Percentiles rank a stretch among this genome's conserved stretches.
Conservation (phyloP, 2,888 invertebrate genomes). For the Rutpela maculata region DNA sequence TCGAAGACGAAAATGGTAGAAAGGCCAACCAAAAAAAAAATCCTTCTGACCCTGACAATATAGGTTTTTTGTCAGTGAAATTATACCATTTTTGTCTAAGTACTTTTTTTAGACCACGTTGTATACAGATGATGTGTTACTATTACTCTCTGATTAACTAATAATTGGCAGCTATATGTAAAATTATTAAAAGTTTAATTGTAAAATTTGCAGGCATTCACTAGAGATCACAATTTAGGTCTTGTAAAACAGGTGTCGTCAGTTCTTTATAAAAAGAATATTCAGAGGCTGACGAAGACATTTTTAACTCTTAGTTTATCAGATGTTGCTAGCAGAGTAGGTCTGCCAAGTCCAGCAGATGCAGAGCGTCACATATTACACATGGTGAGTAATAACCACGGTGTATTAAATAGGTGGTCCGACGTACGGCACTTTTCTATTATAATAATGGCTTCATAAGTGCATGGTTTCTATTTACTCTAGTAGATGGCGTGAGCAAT, state of each 20-base stretch:
- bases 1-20: no score
- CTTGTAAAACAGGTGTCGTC: constrained; percentile 90
- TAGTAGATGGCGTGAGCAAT: no score
- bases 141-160: neutral
- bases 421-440: no score
- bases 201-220: constrained; percentile 75
- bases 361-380: constrained; percentile 96
- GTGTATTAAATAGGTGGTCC: no score
- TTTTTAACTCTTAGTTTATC: constrained; percentile 91
- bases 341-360: constrained; percentile 87
- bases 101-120: no score
- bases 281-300: constrained; percentile 96
- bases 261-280: constrained; percentile 96
- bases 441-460: no score
- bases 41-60: no score
- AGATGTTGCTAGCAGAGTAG: constrained; percentile 93
- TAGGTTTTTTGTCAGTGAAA: no score
- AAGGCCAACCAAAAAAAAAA: no score
- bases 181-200: constrained; percentile 10
- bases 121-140: no score
- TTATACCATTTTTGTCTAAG: no score
- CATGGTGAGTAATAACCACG: constrained; percentile 89
- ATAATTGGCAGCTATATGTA: neutral
- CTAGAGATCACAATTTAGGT: constrained; percentile 86
- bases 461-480: no score